A percentile compares a stretch with the other conserved stretches of the same genome.
Evolutionary conservation across 2,888 invertebrate genomes (phyloP).

Genomic region (Dorcus hopei): DNA sequence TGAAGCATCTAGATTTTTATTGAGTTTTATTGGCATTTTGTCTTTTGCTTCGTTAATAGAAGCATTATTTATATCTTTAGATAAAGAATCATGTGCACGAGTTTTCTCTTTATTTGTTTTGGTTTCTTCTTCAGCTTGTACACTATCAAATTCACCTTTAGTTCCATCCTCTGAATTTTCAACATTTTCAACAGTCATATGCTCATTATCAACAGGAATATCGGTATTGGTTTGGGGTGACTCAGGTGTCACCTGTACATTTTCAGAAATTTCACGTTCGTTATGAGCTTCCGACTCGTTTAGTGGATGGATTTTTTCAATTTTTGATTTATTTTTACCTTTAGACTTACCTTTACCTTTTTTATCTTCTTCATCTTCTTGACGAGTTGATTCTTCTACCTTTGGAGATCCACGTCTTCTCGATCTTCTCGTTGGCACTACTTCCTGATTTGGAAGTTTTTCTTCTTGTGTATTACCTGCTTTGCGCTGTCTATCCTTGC

Average conservation of each 20-base stretch:
- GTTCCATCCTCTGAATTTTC: constrained; percentile 29
- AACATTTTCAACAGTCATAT: constrained; percentile 14
- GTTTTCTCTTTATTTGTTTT: constrained; percentile 38
- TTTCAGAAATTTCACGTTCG: constrained; percentile 44
- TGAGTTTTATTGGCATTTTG: constrained; percentile 11
- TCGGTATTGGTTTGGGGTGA: constrained; percentile 42
- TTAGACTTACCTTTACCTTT: constrained; percentile 51
- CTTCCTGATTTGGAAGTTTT: constrained; percentile 51
- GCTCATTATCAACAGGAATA: constrained; percentile 38
- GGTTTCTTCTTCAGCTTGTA: no score
- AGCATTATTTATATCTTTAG: not conserved
- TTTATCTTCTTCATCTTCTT: constrained; percentile 37
- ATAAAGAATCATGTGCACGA: not conserved
- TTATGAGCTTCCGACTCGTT: constrained; percentile 41
- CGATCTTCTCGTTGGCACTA: constrained; percentile 42
- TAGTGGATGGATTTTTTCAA: constrained; percentile 36
- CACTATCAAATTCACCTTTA: no score
- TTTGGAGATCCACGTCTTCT: constrained; percentile 40
- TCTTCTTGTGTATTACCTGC: constrained; percentile 28
- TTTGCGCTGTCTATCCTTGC: constrained; percentile 4
- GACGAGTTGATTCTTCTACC: constrained; percentile 12
- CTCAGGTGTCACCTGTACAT: constrained; percentile 49
- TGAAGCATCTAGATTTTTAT: constrained; percentile 10
- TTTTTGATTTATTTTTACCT: constrained; percentile 47
- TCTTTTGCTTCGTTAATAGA: not conserved